Percentiles rank a stretch among this genome's conserved stretches.
These are phyloP conservation scores for Microctenopoma steveboyesi DNA, from an alignment of 2,797 vertebrate genomes.

Conservation along the genomic window DNA sequence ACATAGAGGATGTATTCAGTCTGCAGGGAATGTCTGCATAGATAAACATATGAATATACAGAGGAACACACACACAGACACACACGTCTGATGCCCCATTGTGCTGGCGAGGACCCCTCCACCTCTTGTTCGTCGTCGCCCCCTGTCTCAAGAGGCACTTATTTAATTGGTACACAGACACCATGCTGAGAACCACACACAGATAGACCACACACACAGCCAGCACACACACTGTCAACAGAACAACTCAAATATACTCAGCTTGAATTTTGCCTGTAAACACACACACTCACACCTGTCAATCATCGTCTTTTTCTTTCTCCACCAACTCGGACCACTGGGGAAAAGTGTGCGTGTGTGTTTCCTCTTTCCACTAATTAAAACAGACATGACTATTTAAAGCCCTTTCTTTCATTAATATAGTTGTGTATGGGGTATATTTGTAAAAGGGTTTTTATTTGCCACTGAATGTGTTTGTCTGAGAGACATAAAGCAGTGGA, in stretches of 20 bases:
- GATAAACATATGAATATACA: constrained; percentile 24
- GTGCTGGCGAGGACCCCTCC: constrained; percentile 39
- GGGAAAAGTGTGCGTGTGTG: constrained; percentile 16
- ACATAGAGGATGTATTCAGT: constrained; percentile 29
- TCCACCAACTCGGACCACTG: constrained; percentile 16
- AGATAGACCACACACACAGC: constrained; percentile 69
- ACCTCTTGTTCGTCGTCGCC: constrained; percentile 18
- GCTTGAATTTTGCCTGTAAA: constrained; percentile 56
- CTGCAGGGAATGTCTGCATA: constrained; percentile 5
- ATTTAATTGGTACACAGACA: constrained; percentile 60
- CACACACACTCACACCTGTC: constrained; percentile 47
- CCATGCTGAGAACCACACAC: constrained; percentile 70
- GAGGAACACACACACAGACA: constrained; percentile 10
- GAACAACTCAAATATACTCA: constrained; percentile 64
- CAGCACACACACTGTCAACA: constrained; percentile 49
- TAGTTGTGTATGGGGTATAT: constrained; percentile 28
- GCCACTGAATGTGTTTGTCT: constrained; percentile 2
- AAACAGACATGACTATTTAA: constrained; percentile 59
- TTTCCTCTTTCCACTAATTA: constrained; percentile 50
- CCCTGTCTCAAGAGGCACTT: constrained; percentile 62
- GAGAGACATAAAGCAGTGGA: neutral
- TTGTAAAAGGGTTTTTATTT: constrained; percentile 33
- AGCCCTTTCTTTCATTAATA: constrained; percentile 52
- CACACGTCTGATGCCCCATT: constrained; percentile 32
- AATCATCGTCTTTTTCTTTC: constrained; percentile 55